Base-by-base conservation (phyloP, 2,888 invertebrate species). In the Drosophila mimetica region DNA sequence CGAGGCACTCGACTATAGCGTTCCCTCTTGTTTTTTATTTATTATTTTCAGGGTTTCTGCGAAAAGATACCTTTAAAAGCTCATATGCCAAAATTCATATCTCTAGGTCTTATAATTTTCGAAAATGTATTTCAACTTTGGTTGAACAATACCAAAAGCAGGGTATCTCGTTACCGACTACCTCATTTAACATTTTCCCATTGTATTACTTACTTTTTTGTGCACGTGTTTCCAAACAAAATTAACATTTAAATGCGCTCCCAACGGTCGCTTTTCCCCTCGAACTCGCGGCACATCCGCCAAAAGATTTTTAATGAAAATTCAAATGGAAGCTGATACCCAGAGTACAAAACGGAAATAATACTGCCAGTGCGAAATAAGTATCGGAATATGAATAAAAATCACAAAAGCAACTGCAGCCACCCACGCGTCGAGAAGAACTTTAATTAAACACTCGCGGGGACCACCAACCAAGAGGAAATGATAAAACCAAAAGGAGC, bases 171-270 rank as follows among this genome's bases (percentile, higher is more conserved):
- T 18, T 0, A 2, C 20, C 55, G 55, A 28, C 1, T 13, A 1
- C 9, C 46, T 13, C 1, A 0, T 4, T 30, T 22, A 8, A 2
- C n/a, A 13, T 9, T 4, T 4, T 13, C 16, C 18, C 7, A 18
- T 36, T 4, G n/a, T 25, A 2, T 3, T 18, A 25, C 11, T 36
- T 55, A 18, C 25, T 30, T 28, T 22, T 41, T 50, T 34, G 36
- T 64, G 71, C 63, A 70, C 71, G 71, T 71, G 63, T 71, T 53
- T 20, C 14, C 42, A 28, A 46, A 44, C 48, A 25, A 58, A 76
- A 79, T 81, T 84, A 81, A 79, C 85, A 81, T 84, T 75, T 75
- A 66, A 84, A 84, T 78, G 84, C 64, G 48, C 58, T 72, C 72
- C 64, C 53, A 76, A 74, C 76, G 67, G 51, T 44, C 25, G 54